phyloP scores from a whole-genome alignment of 2,888 invertebrate genomes.

The Sphaerophoria rueppellii region DNA sequence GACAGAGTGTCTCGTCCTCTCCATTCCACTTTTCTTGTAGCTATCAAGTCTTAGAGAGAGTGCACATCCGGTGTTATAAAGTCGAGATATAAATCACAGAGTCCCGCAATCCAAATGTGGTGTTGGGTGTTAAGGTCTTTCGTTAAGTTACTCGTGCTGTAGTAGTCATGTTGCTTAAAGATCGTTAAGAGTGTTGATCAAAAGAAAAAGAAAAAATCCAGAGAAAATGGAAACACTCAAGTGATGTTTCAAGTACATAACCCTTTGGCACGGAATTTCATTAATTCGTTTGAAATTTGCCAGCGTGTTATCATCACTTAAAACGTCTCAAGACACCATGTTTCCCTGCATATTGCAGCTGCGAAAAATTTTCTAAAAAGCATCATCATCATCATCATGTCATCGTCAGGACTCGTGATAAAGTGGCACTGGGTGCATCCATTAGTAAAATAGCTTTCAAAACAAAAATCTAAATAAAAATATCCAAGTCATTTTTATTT shows the following conservation, averaged over 20 bases:
- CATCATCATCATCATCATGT: constrained; percentile 30
- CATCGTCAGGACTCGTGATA: neutral
- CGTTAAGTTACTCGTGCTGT: neutral
- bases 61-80: constrained; percentile 27
- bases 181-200: constrained; percentile 18
- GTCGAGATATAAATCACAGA: constrained; percentile 43
- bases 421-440: neutral
- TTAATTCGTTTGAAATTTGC: constrained; percentile 23
- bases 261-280: constrained; percentile 49
- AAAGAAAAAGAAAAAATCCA: constrained; percentile 5
- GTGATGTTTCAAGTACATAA: constrained; percentile 18
- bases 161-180: constrained; percentile 28
- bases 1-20: neutral
- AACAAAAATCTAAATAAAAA: constrained; percentile 9
- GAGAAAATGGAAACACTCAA: neutral
- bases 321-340: constrained; percentile 18
- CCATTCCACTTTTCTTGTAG: neutral
- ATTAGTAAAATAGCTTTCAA: constrained; percentile 52
- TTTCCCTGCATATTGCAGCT: neutral
- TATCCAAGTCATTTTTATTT: constrained; percentile 21
- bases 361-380: constrained; percentile 6
- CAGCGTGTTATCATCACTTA: constrained; percentile 9
- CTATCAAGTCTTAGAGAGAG: constrained; percentile 15
- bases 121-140: neutral
- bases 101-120: neutral